Evolutionary conservation across 2,113 vertebrate species (phyloP), one percentile per base, ranked within the genome.

Genomic region (Anguilla rostrata): DNA sequence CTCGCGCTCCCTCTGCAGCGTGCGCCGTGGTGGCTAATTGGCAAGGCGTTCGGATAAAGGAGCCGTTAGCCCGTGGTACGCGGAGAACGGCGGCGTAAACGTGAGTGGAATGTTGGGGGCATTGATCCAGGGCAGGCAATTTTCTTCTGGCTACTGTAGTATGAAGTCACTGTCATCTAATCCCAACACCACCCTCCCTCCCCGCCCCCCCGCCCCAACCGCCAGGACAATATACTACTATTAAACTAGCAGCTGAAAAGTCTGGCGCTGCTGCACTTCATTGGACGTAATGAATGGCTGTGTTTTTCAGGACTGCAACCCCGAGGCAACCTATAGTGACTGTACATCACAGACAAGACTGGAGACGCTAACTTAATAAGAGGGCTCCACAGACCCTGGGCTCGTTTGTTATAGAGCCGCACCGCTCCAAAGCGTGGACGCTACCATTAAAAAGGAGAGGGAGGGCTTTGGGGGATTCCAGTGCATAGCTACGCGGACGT

Each of bases 91-190:
- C 53, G 60, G 18, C n/a, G 18, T 46, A 60, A 43, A 75, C 29
- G 5, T 41, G 60, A 71, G 40, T 14, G 39, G 53, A 84, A 43
- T 22, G 46, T 75, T 46, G 22, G 40, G 39, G 83, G n/a, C 39
- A 78, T 75, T 84, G 82, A 83, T 83, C 82, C 49, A 11, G 3
- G 14, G 82, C 53, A 60, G 18, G 82, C 82, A 83, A 83, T 83
- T 57, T 57, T 53, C 11, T 8, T 83, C 82, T 20, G 14, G n/a
- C 60, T 75, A 18, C 39, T 82, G 8, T 26, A 26, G 60, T 66
- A 82, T 49, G 41, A 82, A 82, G 81, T 82, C 43, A 82, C 7
- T 49, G 71, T 75, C 71, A 75, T 34, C 71, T 75, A 34, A 29
- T 29, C 26, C 60, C 60, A 66, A 22, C 60, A 66, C 40, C 40